A percentile compares a stretch with the other conserved stretches of the same genome.
phyloP scores from a whole-genome alignment of 2,797 vertebrate genomes.

The Eulemur albifrons region DNA sequence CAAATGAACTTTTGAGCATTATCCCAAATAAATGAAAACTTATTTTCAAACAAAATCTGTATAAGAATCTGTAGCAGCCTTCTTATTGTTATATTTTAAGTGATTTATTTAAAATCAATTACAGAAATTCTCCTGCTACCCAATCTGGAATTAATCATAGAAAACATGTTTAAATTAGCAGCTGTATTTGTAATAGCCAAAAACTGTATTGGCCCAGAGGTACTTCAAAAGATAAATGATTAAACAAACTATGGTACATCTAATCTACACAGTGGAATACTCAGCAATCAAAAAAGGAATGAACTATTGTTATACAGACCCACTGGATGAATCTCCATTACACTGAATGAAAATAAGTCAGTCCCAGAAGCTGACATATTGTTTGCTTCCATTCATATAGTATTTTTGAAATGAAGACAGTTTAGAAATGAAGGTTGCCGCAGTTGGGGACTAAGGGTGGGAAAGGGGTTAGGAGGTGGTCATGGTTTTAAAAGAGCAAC shows the following conservation, averaged over 20 bases:
- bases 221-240: background rate
- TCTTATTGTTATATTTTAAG: too few relatives aligned
- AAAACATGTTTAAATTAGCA: too few relatives aligned
- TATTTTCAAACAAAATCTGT: background rate
- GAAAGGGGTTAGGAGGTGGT: background rate
- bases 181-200: background rate
- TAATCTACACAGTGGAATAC: background rate
- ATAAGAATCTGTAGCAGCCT: background rate
- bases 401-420: background rate
- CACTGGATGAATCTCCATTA: background rate
- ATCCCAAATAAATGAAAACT: background rate
- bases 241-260: background rate
- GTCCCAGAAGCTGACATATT: background rate
- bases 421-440: background rate
- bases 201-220: background rate
- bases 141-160: too few relatives aligned
- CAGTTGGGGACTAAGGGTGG: background rate
- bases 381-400: background rate
- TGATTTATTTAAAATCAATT: too few relatives aligned
- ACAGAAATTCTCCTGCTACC: too few relatives aligned
- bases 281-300: background rate
- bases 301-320: background rate
- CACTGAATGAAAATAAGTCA: background rate
- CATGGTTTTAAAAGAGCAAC: background rate
- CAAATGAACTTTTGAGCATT: background rate